Percentiles rank a stretch among this genome's conserved stretches.
Conservation (phyloP, 1,140 invertebrate genomes). For the Cyclina sinensis region DNA sequence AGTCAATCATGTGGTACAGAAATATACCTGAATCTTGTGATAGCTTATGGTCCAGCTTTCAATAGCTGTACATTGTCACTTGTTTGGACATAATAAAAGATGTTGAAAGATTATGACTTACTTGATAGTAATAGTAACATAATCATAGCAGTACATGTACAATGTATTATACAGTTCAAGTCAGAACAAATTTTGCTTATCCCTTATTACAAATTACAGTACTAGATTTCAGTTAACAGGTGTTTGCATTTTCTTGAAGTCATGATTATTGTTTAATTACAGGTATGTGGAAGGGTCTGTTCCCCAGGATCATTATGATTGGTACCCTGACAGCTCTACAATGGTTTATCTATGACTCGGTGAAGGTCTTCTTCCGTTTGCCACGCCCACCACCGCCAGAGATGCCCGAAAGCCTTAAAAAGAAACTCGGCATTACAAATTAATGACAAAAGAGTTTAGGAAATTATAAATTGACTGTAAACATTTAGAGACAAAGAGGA, state of each 20-base stretch:
- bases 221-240: too few species aligned
- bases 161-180: too few species aligned
- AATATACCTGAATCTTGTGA: constrained; percentile 47
- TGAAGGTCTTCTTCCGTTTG: constrained; percentile 91
- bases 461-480: background rate
- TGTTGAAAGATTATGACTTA: too few species aligned
- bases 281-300: constrained; percentile 98
- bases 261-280: constrained; percentile 56
- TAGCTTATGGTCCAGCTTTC: background rate
- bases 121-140: too few species aligned
- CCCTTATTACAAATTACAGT: too few species aligned
- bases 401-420: constrained; percentile 97
- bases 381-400: constrained; percentile 99
- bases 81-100: constrained; percentile 29
- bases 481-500: too few species aligned
- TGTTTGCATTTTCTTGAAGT: too few species aligned
- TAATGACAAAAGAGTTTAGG: constrained; percentile 38
- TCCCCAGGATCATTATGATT: constrained; percentile 99
- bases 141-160: too few species aligned
- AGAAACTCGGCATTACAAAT: constrained; percentile 77
- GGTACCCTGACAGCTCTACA: constrained; percentile 99
- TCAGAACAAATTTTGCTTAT: too few species aligned
- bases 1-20: constrained; percentile 77
- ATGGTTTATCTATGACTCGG: constrained; percentile 99
- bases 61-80: constrained; percentile 2